Conservation (phyloP, 2,888 invertebrate species). For the Phalera bucephala region DNA sequence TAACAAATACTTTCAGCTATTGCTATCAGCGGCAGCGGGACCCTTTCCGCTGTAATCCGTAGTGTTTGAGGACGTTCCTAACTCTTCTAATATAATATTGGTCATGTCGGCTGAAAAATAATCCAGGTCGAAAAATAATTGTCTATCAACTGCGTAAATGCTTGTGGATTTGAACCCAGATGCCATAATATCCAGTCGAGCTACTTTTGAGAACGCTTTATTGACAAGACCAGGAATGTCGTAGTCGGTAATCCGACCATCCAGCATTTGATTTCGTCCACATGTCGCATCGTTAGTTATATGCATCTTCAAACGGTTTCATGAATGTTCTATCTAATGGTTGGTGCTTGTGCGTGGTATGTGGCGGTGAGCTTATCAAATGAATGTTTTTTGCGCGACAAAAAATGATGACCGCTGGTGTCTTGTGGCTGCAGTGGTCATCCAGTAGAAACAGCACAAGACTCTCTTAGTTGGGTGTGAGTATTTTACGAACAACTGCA, state of each 20-base stretch:
- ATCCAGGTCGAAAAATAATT: conserved; percentile 15
- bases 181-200: conserved; percentile 15
- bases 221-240: conserved; percentile 16
- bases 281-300: too few relatives aligned
- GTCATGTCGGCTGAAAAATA: neutral
- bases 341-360: neutral
- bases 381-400: conserved; percentile 3
- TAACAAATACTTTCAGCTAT: too few relatives aligned
- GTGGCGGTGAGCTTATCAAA: conserved; percentile 14
- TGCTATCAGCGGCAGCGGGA: too few relatives aligned
- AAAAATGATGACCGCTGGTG: too few relatives aligned
- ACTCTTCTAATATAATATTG: neutral
- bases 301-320: too few relatives aligned
- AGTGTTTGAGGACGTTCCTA: neutral
- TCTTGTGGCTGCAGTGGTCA: too few relatives aligned
- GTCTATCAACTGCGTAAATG: conserved; percentile 19
- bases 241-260: conserved; percentile 12
- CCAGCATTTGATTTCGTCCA: too few relatives aligned
- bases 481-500: too few relatives aligned
- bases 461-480: too few relatives aligned
- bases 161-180: conserved; percentile 23
- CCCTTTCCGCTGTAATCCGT: neutral
- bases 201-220: conserved; percentile 17
- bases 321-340: too few relatives aligned
- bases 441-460: too few relatives aligned